These are phyloP conservation scores for Bufo bufo DNA, from an alignment of 2,113 vertebrate genomes.

Conservation along the genomic window DNA sequence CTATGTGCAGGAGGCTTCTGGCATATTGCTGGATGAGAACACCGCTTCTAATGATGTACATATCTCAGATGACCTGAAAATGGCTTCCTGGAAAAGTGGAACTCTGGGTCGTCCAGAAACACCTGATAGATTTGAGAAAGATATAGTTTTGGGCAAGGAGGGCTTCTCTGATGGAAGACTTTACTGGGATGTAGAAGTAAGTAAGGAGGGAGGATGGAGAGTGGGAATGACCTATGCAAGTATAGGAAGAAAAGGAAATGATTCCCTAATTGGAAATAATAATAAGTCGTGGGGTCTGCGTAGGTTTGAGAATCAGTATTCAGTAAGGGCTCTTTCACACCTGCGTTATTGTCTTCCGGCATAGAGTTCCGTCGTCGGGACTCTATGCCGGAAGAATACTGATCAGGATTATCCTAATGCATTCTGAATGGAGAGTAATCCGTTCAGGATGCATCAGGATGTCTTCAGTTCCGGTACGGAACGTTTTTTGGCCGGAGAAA, in stretches of 20 bases:
- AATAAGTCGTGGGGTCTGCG: constrained; percentile 2
- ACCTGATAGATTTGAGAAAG: neutral
- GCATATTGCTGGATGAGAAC: neutral
- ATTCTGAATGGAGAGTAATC: no score
- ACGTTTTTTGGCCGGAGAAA: no score
- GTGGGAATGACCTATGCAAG: constrained; percentile 33
- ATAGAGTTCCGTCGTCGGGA: no score
- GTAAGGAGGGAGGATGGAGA: neutral
- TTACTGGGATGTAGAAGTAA: constrained; percentile 30
- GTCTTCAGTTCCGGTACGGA: no score
- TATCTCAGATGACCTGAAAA: constrained; percentile 9
- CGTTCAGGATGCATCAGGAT: no score
- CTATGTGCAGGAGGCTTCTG: neutral
- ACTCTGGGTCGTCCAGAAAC: neutral
- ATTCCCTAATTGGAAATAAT: neutral
- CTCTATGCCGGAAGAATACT: no score
- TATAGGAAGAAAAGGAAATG: neutral
- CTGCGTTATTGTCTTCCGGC: no score
- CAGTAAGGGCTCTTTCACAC: no score
- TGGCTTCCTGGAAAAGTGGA: neutral
- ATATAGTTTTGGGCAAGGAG: neutral
- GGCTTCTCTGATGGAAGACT: neutral
- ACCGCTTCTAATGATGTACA: constrained; percentile 7
- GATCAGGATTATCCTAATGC: no score
- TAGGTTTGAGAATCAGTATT: neutral